Conservation (phyloP, 30 jellyfish, hydroid and myxozoan genomes). For the Euphysa ruthae region DNA sequence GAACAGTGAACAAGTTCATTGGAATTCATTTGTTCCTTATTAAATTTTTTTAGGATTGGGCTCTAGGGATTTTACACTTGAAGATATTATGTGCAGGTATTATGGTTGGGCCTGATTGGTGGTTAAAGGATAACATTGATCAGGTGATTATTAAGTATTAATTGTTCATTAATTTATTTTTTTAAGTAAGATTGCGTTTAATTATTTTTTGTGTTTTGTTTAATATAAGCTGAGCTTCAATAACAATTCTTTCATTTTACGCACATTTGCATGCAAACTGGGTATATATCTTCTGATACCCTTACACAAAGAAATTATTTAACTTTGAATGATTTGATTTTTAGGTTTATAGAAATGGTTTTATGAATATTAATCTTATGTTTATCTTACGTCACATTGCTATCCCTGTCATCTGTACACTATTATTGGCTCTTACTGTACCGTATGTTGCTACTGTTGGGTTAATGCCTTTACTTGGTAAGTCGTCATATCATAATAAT, state of each 20-base stretch:
- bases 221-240: no score
- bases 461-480: conserved; percentile 52
- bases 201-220: no score
- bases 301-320: background rate
- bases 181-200: no score
- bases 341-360: conserved; percentile 83
- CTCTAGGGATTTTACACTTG: conserved; percentile 82
- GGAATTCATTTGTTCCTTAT: no score
- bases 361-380: conserved; percentile 49
- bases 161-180: no score
- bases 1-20: no score
- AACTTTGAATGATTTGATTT: background rate
- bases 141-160: conserved; percentile 49
- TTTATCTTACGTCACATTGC: conserved; percentile 43
- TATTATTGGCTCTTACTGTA: conserved; percentile 44
- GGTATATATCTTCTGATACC: background rate
- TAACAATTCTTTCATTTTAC: no score
- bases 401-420: conserved; percentile 53
- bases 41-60: conserved; percentile 74
- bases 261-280: no score
- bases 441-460: conserved; percentile 73
- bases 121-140: conserved; percentile 77
- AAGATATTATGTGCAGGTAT: conserved; percentile 75
- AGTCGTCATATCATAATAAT: no score
- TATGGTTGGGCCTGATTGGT: conserved; percentile 95